Base-by-base conservation (phyloP, 2,888 invertebrate genomes). In the Callyntrura sp. region DNA sequence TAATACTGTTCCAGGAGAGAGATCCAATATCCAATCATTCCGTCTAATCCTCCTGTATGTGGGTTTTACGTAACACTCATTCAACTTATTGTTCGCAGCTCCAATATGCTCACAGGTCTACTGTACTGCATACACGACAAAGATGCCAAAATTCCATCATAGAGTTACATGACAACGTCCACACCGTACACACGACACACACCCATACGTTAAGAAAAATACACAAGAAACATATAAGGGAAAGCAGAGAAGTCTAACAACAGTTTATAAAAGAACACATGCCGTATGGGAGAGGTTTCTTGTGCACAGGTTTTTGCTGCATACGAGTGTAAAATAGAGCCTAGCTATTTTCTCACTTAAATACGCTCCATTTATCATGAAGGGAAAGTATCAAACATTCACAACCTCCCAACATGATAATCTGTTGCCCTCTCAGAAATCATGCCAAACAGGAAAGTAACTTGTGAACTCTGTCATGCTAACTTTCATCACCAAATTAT, bases 11-110 rank as follows among this genome's bases (percentile, higher is more conserved):
- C 48, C 82, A 83, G 55, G 17, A 65, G 60, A 62, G 55, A 45
- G 65, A 83, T 83, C 82, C 82, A 83, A 83, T 83, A 83, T 62
- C 81, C 73, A 55, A 51, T 70, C 84, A 51, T 55, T 70, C 68
- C 35, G 12, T 84, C 57, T 70, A 48, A 48, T 55, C 70, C 55
- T 57, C 51, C 55, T 70, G 48, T 82, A 57, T 60, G 23, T 20
- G 57, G 17, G 57, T 60, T 43, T n/a, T 45, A 81, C 35, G 81
- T 81, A 28, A 28, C 55, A 81, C 60, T n/a, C 60, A 60, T 28
- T 25, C 73, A 45, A 73, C 51, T 73, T 51, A 73, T 73, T 51
- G 73, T 73, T 48, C 48, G 73, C 68, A 68, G 12, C n/a, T 43
- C 14, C 17, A 68, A 35, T 68, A 68, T 68, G 20, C 11, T 65